Percentiles rank a stretch among this genome's conserved stretches.
These are phyloP conservation scores for Ctenicera cuprea DNA, from an alignment of 2,888 invertebrate species.

Conservation along the genomic window DNA sequence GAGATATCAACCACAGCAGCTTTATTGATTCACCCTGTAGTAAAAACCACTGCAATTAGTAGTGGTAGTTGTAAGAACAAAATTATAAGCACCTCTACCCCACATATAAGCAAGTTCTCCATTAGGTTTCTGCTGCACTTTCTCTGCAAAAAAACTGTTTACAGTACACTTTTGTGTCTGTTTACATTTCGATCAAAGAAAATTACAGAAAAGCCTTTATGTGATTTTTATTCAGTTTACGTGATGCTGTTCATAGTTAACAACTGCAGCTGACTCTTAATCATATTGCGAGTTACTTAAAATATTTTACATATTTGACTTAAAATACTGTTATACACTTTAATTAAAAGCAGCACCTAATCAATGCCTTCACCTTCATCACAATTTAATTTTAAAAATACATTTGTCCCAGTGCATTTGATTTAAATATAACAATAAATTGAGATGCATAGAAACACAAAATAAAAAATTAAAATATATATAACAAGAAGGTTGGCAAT, in stretches of 20 bases:
- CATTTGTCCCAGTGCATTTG: slow-evolving; percentile 29
- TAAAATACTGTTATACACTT: slow-evolving; percentile 49
- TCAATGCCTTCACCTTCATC: slow-evolving; percentile 39
- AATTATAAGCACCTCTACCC: too few relatives aligned
- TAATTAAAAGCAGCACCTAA: slow-evolving; percentile 43
- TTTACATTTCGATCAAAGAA: neutral
- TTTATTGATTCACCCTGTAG: too few relatives aligned
- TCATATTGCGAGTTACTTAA: slow-evolving; percentile 33
- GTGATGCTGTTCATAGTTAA: slow-evolving; percentile 40
- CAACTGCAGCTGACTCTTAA: slow-evolving; percentile 35
- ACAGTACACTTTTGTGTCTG: too few relatives aligned
- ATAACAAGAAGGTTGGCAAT: too few relatives aligned
- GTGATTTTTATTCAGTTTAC: slow-evolving; percentile 30
- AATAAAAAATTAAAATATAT: too few relatives aligned
- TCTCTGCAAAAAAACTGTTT: too few relatives aligned
- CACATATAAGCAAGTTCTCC: too few relatives aligned
- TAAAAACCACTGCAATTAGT: too few relatives aligned
- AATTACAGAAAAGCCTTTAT: slow-evolving; percentile 5
- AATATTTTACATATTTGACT: slow-evolving; percentile 34
- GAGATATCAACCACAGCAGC: too few relatives aligned
- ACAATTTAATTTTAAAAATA: slow-evolving; percentile 36
- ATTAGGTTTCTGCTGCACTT: too few relatives aligned
- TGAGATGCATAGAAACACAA: neutral
- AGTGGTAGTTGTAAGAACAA: too few relatives aligned
- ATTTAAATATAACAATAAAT: neutral